phyloP scores from a whole-genome alignment of 2,797 vertebrate species.

The Luscinia luscinia region DNA sequence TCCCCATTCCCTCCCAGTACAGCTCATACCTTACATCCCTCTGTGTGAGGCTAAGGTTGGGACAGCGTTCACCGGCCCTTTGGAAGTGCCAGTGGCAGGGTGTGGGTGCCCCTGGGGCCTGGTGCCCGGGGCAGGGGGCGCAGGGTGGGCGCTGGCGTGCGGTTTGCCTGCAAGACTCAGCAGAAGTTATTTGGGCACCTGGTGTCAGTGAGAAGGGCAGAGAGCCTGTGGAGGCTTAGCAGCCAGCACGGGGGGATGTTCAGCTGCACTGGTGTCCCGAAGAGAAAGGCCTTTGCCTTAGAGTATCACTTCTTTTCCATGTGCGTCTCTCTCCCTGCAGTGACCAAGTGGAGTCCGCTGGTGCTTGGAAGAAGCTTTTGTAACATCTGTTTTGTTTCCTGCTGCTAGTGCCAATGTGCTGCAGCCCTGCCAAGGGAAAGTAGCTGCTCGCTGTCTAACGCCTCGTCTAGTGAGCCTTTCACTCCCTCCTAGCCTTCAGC shows the following conservation, averaged over 20 bases:
- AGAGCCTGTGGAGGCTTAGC: background rate
- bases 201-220: background rate
- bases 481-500: background rate
- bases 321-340: slow-evolving; percentile 45
- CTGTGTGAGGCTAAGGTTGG: slow-evolving; percentile 49
- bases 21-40: slow-evolving; percentile 67
- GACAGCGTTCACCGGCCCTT: background rate
- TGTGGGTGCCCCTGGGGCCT: background rate
- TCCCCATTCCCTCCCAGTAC: slow-evolving; percentile 58
- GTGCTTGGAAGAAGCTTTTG: slow-evolving; percentile 68
- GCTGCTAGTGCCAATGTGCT: slow-evolving; percentile 64
- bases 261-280: background rate
- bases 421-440: slow-evolving; percentile 39
- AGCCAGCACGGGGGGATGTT: background rate
- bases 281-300: slow-evolving; percentile 64
- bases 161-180: background rate
- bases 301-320: slow-evolving; percentile 35
- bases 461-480: slow-evolving; percentile 42
- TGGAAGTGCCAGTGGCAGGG: background rate
- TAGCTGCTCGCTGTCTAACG: slow-evolving; percentile 10
- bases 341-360: slow-evolving; percentile 58
- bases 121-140: background rate
- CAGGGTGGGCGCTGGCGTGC: background rate
- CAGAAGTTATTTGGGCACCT: background rate
- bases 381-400: slow-evolving; percentile 66